Conservation (phyloP, 2,113 vertebrate species). For the Clinocottus analis region DNA sequence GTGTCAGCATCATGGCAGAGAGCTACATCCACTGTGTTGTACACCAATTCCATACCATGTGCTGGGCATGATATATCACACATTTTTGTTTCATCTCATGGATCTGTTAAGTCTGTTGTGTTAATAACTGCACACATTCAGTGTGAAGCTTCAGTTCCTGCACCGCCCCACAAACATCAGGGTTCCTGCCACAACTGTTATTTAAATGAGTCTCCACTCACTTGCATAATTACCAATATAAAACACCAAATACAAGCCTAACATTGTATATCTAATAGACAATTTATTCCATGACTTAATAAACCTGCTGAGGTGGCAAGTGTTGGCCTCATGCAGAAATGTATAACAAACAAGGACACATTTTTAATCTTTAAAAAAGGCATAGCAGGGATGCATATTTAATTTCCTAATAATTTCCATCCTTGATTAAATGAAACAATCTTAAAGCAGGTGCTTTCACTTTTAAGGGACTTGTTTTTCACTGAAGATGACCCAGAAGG, state of each 20-base stretch:
- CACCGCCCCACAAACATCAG: slow-evolving; percentile 13
- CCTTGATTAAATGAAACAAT: not conserved
- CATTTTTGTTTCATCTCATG: slow-evolving; percentile 25
- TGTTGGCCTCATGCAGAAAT: slow-evolving; percentile 10
- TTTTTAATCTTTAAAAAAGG: slow-evolving; percentile 19
- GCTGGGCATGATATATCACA: slow-evolving; percentile 34
- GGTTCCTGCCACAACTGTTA: slow-evolving; percentile 30
- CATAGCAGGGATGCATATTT: slow-evolving; percentile 10
- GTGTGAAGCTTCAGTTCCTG: slow-evolving; percentile 11
- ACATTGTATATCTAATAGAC: not conserved
- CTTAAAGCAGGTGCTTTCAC: slow-evolving; percentile 18
- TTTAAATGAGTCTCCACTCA: slow-evolving; percentile 38
- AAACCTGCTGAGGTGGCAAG: slow-evolving; percentile 20
- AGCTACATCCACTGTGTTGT: slow-evolving; percentile 29
- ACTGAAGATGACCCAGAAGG: not conserved
- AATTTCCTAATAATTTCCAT: not conserved
- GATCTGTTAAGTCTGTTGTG: slow-evolving; percentile 28
- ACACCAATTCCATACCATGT: slow-evolving; percentile 34
- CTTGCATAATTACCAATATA: slow-evolving; percentile 25
- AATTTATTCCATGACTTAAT: slow-evolving; percentile 40
- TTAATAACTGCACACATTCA: slow-evolving; percentile 23
- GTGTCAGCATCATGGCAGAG: slow-evolving; percentile 44
- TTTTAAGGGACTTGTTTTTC: not conserved
- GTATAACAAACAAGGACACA: slow-evolving; percentile 23
- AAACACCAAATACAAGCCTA: slow-evolving; percentile 19